Evolutionary conservation across 2,113 vertebrate species (phyloP), one percentile per base, ranked within the genome.

Genomic region (Dipodomys spectabilis): DNA sequence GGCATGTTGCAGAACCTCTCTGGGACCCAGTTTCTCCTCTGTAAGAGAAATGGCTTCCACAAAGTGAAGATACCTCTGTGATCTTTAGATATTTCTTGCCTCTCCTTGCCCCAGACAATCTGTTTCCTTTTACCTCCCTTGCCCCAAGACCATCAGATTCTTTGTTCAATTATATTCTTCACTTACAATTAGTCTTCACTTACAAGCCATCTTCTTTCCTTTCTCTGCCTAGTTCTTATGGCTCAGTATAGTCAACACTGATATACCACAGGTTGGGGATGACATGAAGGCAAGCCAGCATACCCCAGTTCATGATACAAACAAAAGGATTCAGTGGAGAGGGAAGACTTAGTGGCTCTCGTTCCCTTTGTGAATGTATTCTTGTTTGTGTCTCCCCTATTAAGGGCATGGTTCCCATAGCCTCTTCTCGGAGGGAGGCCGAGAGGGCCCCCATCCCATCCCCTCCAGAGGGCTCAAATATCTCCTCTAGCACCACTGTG

Each of bases 331-430:
- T 72, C 1, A 15, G n/a, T 62, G 53, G 75, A 81, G 53, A 79
- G 6, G 79, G 16, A 53, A 68, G 62, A 60, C 0, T 8, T 35
- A 20, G 60, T 28, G 49, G 10, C 71, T 39, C 62, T 25, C 19
- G 45, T 82, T 87, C n/a, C 45, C n/a, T 68, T 35, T 44, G 22
- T 12, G 27, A 57, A 69, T 80, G 20, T 80, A 27, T 73, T n/a
- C 4, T 69, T 57, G 7, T 73, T 90, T 82, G n/a, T 74, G 89
- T 90, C 45, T 28, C 68, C 90, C 27, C 6, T 25, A 23, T 79
- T 49, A 20, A n/a, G 27, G 1, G 1, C 27, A 10, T 0, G 11
- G n/a, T 30, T 57, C 53, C 19, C 39, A 44, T 0, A 1, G 9
- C 8, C 20, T 6, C 32, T 57, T 75, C 86, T 82, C n/a, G 73